A percentile compares a stretch with the other conserved stretches of the same genome.
Evolutionary conservation across 2,888 invertebrate genomes (phyloP).

Genomic region (Pomacea canaliculata): DNA sequence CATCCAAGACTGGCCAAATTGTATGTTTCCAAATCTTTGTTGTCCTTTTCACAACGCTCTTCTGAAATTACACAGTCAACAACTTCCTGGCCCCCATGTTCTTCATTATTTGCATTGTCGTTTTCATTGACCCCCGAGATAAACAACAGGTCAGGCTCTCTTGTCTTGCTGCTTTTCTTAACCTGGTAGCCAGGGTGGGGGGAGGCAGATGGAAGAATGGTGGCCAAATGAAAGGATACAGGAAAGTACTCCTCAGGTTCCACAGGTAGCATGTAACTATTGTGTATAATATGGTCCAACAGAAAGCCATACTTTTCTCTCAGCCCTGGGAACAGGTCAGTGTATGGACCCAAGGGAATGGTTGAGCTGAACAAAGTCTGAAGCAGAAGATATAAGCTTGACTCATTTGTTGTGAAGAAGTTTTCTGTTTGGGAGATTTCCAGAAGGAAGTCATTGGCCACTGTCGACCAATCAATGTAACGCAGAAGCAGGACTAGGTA

Average conservation of each 20-base stretch:
- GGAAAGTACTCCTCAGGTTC: constrained; percentile 18
- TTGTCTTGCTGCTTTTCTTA: background rate
- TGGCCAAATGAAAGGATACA: constrained; percentile 5
- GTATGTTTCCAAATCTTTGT: background rate
- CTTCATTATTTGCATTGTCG: background rate
- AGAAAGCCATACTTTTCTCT: constrained; percentile 50
- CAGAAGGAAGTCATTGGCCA: constrained; percentile 61
- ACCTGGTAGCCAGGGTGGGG: too few relatives aligned
- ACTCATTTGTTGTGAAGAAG: constrained; percentile 75
- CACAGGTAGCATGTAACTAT: constrained; percentile 16
- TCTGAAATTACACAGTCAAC: background rate
- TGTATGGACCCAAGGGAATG: constrained; percentile 60
- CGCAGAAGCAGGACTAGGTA: constrained; percentile 73
- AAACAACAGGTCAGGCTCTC: too few relatives aligned
- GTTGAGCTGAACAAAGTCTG: constrained; percentile 73
- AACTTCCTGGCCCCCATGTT: background rate
- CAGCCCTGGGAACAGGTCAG: constrained; percentile 46
- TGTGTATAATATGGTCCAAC: constrained; percentile 33
- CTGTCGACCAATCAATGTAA: constrained; percentile 59
- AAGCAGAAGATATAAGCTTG: constrained; percentile 75
- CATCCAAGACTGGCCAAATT: background rate
- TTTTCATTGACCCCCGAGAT: background rate
- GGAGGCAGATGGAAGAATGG: background rate
- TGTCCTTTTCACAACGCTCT: background rate
- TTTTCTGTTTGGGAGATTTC: constrained; percentile 75